Evolutionary conservation across 64 coral and sea anemone genomes (phyloP), one percentile per base, ranked within the genome.

Genomic region (Acropora yongei): DNA sequence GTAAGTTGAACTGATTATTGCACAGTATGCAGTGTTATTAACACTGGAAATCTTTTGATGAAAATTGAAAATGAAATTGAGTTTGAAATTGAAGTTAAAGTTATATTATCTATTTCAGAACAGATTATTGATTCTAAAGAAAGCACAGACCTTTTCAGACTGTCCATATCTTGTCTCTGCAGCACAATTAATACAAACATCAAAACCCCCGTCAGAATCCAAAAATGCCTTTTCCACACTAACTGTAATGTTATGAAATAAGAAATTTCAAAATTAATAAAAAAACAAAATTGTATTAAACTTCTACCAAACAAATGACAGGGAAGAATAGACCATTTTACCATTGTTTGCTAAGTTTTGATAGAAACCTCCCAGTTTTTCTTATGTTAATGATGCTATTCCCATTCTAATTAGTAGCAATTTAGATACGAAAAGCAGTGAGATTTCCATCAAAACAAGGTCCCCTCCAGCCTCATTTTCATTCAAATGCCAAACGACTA

Each of bases 81-180:
- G 30, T 30, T 30, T 30, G 30, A 30, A 30, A 30, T 30, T 30
- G 30, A 30, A 30, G 30, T 30, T 30, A 7, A 55, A 63, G 11
- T 63, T 63, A 63, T 0, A 13, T 7, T 2, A 63, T 7, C 51
- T 10, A 55, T 7, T 55, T 5, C 5, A 10, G 51, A 55, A 55
- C 5, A 55, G 10, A 3, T 0, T 13, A 11, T 63, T 63, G 16
- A 13, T 44, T 17, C 42, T 67, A 49, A 3, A 55, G 13, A 14
- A 63, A 63, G 7, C 13, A 19, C 46, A 53, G 74, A 99, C 97
- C 97, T 96, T 87, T 1, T 99, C 93, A 17, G 90, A 90, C 55
- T 99, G 88, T 86, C 97, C 97, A 96, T 99, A 96, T 79, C 96
- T 96, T 12, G 97, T 99, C 61, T 99, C 97, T 51, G 93, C 97